Conservation (phyloP, 2,797 vertebrate genomes). For the Oreortyx pictus region DNA sequence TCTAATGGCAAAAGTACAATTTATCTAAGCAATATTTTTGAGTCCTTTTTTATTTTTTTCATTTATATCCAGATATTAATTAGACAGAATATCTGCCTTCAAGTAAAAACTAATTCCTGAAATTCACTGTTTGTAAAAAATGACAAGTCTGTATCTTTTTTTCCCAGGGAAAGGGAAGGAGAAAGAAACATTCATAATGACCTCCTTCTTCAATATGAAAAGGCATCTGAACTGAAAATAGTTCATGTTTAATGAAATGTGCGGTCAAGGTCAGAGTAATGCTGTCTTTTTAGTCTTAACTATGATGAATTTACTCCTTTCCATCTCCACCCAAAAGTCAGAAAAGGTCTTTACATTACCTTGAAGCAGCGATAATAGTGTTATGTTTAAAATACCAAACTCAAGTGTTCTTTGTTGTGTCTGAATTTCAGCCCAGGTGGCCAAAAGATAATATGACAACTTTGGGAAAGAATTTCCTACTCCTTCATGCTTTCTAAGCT, state of each 20-base stretch:
- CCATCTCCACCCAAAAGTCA: background rate
- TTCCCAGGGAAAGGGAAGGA: background rate
- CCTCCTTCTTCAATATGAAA: constrained; percentile 47
- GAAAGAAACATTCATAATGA: constrained; percentile 15
- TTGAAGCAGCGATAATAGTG: background rate
- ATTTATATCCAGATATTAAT: background rate
- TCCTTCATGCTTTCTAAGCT: constrained; percentile 37
- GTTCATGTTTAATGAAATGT: constrained; percentile 41
- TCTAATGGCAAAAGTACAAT: background rate
- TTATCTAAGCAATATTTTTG: background rate
- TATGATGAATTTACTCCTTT: background rate
- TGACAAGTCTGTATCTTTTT: background rate
- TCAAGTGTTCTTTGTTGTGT: background rate
- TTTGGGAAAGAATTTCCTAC: constrained; percentile 32
- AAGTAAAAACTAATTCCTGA: background rate
- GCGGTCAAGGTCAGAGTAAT: constrained; percentile 45
- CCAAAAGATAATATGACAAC: constrained; percentile 42
- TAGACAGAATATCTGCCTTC: background rate
- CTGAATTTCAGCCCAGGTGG: constrained; percentile 7
- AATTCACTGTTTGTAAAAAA: constrained; percentile 12
- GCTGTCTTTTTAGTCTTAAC: constrained; percentile 9
- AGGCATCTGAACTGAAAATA: constrained; percentile 46
- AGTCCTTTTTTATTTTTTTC: background rate
- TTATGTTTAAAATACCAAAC: constrained; percentile 39
- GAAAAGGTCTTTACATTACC: background rate